Evolutionary conservation across 2,113 vertebrate genomes (phyloP), one percentile per base, ranked within the genome.

Genomic region (Xiphophorus hellerii): DNA sequence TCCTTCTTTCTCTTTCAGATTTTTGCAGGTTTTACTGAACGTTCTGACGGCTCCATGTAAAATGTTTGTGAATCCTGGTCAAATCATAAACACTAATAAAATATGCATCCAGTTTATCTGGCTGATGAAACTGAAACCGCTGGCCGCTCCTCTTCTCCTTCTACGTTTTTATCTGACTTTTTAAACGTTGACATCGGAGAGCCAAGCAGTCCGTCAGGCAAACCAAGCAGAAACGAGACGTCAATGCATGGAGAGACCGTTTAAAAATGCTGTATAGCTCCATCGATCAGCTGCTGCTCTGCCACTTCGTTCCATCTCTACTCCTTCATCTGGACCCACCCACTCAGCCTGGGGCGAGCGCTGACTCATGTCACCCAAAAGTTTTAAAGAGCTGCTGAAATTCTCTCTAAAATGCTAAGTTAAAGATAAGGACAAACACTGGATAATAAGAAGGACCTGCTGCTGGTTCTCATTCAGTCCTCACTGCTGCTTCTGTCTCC

Each of bases 391-490:
- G 17, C 44, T 48, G 14, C 15, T 22, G 22, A 25, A 58, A 11
- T 58, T 25, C 8, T 3, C 8, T 58, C 22, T 54, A 17, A 54
- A 54, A 9, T 20, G 51, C 51, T n/a, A 58, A n/a, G 2, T 11
- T 25, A n/a, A 58, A 1, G 51, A 51, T 51, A 51, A 22, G 48
- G 33, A 37, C 11, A n/a, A 58, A 20, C 44, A 20, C 44, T 48
- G 44, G 39, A 4, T 14, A 42, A 42, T 42, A 42, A 13, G 48
- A 51, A 51, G 8, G 48, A 51, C 15, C 48, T 71, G 54, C n/a
- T 62, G 27, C 75, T 64, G 11, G 62, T 10, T 68, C 62, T 62
- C 51, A 31, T 44, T 75, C 35, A 15, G 39, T 68, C 54, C 65
- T 31, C 31, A 44, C 30, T 66, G 31, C 10, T 70, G 8, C 11